Evolutionary conservation across 2,797 vertebrate species (phyloP), one percentile per base, ranked within the genome.

Genomic region (Parauchenoglanis ngamensis): DNA sequence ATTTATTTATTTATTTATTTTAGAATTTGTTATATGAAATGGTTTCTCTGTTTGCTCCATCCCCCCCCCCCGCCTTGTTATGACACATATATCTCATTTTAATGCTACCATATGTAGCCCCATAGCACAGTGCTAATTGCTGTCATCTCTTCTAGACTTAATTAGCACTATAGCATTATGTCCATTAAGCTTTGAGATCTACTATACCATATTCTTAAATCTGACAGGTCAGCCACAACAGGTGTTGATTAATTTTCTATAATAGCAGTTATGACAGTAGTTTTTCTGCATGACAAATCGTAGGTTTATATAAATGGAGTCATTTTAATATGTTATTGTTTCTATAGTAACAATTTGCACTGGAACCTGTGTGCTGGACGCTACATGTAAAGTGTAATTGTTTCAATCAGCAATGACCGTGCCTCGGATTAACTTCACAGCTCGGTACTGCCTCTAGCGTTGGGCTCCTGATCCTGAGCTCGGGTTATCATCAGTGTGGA

Each of bases 101-200:
- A 82, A 82, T 65, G 61, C 80, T 28, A 67, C 61, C 61, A 52
- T 67, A 83, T 83, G 61, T 67, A 83, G 61, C 80, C 61, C n/a
- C 59, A 65, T 67, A 83, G 80, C 61, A 83, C 46, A 67, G 44
- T 83, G 80, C 80, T 83, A 83, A 83, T 83, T 83, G 80, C 80
- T 83, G 61, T 83, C 44, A 54, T 35, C 17, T 83, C 28, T 57
- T 65, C 49, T 28, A 77, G 59, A 68, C 28, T 52, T 85, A 78
- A 83, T 80, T 68, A 85, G 54, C 21, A 15, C 76, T 79, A 78
- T 31, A 59, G 23, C 77, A 6, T 83, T 65, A 67, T 15, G 61
- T 67, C 44, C 61, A 83, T 83, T 83, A 83, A 28, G n/a, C 80
- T 52, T 52, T 23, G 15, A 21, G 40, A 8, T 6, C n/a, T 52